Percentiles rank a stretch among this genome's conserved stretches.
phyloP scores from a whole-genome alignment of 2,888 invertebrate genomes.

The Phalera bucephala region DNA sequence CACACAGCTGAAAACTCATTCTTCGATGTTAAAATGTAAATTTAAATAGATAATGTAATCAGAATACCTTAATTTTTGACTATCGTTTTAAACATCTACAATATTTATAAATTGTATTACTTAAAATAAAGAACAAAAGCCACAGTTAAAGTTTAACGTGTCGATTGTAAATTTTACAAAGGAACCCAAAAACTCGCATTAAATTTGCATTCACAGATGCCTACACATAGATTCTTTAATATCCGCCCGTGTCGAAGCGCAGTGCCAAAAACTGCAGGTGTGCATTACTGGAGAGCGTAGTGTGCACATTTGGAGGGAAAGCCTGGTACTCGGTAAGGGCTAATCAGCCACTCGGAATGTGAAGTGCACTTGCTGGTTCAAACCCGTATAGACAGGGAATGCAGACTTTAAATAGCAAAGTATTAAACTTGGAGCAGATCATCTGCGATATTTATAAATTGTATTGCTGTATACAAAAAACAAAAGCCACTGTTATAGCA shows the following conservation, averaged over 20 bases:
- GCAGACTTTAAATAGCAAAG: conserved; percentile 20
- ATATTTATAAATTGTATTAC: too few relatives aligned
- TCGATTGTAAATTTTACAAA: not conserved
- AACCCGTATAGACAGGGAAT: conserved; percentile 18
- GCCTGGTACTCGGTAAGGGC: conserved; percentile 24
- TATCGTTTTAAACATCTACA: too few relatives aligned
- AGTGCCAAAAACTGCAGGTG: conserved; percentile 51
- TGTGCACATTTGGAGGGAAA: conserved; percentile 23
- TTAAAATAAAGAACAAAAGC: too few relatives aligned
- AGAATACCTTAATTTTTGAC: too few relatives aligned
- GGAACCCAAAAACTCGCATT: not conserved
- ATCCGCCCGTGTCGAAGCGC: conserved; percentile 28
- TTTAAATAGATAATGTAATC: too few relatives aligned
- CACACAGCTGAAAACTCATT: too few relatives aligned
- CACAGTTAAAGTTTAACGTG: too few relatives aligned
- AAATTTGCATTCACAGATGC: not conserved
- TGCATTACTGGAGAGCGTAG: conserved; percentile 29
- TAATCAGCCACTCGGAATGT: conserved; percentile 58
- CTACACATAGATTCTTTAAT: conserved; percentile 23
- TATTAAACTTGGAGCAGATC: conserved; percentile 28
- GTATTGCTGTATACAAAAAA: too few relatives aligned
- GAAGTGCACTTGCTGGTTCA: conserved; percentile 39
- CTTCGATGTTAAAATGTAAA: too few relatives aligned
- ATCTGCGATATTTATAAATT: too few relatives aligned
- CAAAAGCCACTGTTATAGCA: too few relatives aligned